phyloP scores from a whole-genome alignment of 2,888 invertebrate species.

The Antitype chi region DNA sequence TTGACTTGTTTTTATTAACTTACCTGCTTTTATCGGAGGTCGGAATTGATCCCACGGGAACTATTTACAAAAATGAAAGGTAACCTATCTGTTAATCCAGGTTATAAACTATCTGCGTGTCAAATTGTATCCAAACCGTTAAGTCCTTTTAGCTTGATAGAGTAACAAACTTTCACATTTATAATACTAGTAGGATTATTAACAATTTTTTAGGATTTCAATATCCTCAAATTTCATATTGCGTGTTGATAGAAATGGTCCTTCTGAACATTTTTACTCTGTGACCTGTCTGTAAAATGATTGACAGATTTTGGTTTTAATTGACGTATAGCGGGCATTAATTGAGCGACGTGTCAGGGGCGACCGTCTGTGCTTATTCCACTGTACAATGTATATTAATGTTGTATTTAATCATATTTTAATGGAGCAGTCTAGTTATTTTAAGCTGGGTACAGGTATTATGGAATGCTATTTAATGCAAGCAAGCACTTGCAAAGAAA shows the following conservation, averaged over 20 bases:
- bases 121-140: too few relatives aligned
- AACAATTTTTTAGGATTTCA: too few relatives aligned
- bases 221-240: background rate
- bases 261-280: conserved; percentile 15
- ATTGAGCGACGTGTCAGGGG: conserved; percentile 73
- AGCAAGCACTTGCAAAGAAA: background rate
- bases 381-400: conserved; percentile 49
- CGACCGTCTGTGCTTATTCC: conserved; percentile 45
- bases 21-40: too few relatives aligned
- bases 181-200: too few relatives aligned
- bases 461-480: background rate
- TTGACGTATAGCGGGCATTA: conserved; percentile 83
- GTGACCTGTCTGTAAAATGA: conserved; percentile 70
- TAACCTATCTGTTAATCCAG: too few relatives aligned
- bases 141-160: too few relatives aligned
- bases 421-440: conserved; percentile 37
- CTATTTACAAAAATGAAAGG: too few relatives aligned
- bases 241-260: background rate
- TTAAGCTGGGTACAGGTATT: conserved; percentile 17
- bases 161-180: too few relatives aligned
- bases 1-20: too few relatives aligned
- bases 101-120: too few relatives aligned
- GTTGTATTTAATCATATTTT: conserved; percentile 42
- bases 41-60: too few relatives aligned
- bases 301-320: conserved; percentile 86